phyloP scores from a whole-genome alignment of 2,113 vertebrate species.

The Callionymus lyra region DNA sequence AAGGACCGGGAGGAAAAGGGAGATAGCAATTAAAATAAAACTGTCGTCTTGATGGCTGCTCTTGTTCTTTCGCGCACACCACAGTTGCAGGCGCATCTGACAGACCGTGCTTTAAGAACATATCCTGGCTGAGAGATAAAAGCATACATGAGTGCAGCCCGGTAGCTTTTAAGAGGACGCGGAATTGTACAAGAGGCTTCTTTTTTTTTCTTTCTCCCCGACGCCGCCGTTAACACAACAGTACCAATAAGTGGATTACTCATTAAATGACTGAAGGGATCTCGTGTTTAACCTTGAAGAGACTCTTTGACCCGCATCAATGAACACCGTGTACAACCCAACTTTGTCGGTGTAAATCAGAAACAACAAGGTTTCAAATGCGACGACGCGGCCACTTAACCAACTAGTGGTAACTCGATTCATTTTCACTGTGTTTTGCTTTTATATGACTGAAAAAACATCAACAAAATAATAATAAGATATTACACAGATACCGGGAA shows the following conservation, averaged over 20 bases:
- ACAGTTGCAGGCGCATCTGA: constrained; percentile 58
- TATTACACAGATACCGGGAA: no score
- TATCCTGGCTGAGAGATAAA: constrained; percentile 65
- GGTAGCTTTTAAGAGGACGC: constrained; percentile 59
- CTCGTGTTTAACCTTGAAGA: constrained; percentile 45
- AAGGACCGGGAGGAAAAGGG: constrained; percentile 59
- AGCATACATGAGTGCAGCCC: constrained; percentile 57
- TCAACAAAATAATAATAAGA: no score
- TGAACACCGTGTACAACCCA: no score
- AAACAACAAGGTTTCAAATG: not conserved
- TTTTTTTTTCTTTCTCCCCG: no score
- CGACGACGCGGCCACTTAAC: constrained; percentile 6
- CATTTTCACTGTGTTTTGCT: no score
- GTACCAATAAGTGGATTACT: constrained; percentile 37
- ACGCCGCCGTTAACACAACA: constrained; percentile 28
- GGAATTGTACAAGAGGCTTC: constrained; percentile 58
- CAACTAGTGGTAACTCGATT: constrained; percentile 10
- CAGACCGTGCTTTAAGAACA: constrained; percentile 64
- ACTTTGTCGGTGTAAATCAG: no score
- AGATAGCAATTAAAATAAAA: constrained; percentile 75
- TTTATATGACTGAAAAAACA: no score
- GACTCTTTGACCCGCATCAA: not conserved
- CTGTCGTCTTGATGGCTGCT: constrained; percentile 67
- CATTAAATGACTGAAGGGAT: constrained; percentile 35
- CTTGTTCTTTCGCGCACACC: constrained; percentile 58